Conservation (phyloP, 1,140 invertebrate species). For the Vanessa atalanta region DNA sequence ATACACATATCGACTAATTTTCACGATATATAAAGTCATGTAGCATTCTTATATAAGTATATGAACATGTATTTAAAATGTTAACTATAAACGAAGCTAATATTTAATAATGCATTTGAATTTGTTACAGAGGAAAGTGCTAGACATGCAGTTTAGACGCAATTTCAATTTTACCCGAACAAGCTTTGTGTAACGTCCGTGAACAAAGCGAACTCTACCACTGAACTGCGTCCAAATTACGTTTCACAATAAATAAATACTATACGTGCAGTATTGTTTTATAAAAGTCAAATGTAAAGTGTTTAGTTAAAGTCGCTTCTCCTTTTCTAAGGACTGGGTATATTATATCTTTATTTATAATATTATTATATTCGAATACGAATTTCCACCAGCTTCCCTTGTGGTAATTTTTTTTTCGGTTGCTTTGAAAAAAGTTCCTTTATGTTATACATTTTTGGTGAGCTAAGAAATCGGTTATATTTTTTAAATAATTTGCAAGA, state of each 20-base stretch:
- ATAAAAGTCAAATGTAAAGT: background rate
- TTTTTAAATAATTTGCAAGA: too few relatives aligned
- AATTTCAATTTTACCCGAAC: slow-evolving; percentile 33
- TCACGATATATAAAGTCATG: too few relatives aligned
- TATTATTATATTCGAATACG: too few relatives aligned
- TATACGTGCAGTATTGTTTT: background rate
- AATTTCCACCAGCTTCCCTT: too few relatives aligned
- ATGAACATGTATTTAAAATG: background rate
- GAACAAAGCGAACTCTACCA: slow-evolving; percentile 15
- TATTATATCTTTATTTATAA: too few relatives aligned
- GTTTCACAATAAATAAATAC: slow-evolving; percentile 23
- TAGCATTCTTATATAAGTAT: background rate
- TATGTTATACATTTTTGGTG: too few relatives aligned
- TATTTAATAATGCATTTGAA: slow-evolving; percentile 13
- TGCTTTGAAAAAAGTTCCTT: too few relatives aligned
- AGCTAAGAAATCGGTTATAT: too few relatives aligned
- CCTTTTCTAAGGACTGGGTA: too few relatives aligned
- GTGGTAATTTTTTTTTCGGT: too few relatives aligned
- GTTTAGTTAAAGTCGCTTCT: too few relatives aligned
- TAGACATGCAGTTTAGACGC: slow-evolving; percentile 21
- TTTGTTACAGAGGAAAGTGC: slow-evolving; percentile 22
- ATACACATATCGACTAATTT: too few relatives aligned
- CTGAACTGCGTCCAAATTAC: slow-evolving; percentile 16
- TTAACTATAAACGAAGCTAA: background rate
- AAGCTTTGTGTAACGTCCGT: slow-evolving; percentile 28